Base-by-base conservation (phyloP, 2,113 vertebrate species). In the Hypanus sabinus region DNA sequence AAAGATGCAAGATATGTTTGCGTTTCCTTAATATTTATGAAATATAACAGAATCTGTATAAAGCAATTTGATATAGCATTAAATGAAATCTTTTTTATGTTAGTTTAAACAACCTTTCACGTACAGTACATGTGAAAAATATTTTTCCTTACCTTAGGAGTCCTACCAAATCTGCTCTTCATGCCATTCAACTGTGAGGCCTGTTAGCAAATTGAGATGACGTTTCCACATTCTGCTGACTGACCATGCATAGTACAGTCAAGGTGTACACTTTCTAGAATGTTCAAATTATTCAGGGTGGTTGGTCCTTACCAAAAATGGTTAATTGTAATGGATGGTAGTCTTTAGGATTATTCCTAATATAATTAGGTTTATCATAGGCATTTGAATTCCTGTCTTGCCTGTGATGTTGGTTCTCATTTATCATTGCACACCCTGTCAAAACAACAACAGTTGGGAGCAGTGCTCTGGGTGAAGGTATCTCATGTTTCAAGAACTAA, bases 371-470 rank as follows among this genome's bases (percentile, higher is more conserved):
- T 90, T 90, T n/a, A 90, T 90, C 30, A 33, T 20, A 18, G 14
- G 30, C 12, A 68, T 90, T 65, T 90, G 85, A 90, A 90, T 90
- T 90, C 85, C 85, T 90, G 20, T 36, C 60, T 68, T 90, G 30
- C 16, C n/a, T 90, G 85, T 65, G 85, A n/a, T 36, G n/a, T 90
- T 90, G 30, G 60, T 36, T 90, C 85, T 90, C 85, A 90, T 90
- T 90, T 90, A 90, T 90, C 85, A 90, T 90, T 90, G 85, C 85
- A 65, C 85, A 65, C 85, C 85, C 85, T 90, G 85, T 68, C 85
- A 90, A 90, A 90, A 90, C 85, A 90, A 65, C 85, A 90, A 90
- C 85, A 90, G 85, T 90, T 90, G 85, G 85, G 85, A 62, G 60
- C 85, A 65, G 85, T 12, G n/a, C 33, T 88, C 57, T 88, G 85